Evolutionary conservation across 2,888 invertebrate genomes (phyloP).

Genomic region (Cecidostiba fungosa): DNA sequence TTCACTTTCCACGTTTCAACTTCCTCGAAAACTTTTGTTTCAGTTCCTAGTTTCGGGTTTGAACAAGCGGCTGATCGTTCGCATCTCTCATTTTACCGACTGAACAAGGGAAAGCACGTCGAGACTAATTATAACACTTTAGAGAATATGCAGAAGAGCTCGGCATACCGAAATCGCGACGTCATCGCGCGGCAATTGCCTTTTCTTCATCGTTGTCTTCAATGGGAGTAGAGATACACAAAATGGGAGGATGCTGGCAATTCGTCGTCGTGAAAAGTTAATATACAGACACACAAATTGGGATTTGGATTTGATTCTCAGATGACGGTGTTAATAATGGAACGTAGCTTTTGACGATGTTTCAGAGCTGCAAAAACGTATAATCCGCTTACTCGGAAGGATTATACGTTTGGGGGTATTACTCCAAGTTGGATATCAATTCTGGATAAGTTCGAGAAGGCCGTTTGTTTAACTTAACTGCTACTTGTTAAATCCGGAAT

Average conservation of each 20-base stretch:
- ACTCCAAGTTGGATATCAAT: slow-evolving; percentile 6
- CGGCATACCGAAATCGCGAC: slow-evolving; percentile 66
- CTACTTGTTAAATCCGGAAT: slow-evolving; percentile 23
- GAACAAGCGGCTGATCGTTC: slow-evolving; percentile 20
- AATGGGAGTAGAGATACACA: background rate
- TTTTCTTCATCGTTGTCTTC: background rate
- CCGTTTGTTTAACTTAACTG: slow-evolving; percentile 16
- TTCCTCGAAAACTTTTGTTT: slow-evolving; percentile 9
- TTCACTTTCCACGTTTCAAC: background rate
- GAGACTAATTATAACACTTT: slow-evolving; percentile 69
- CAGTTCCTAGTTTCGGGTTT: slow-evolving; percentile 30
- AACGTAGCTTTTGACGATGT: background rate
- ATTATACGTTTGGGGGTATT: background rate
- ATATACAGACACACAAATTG: background rate
- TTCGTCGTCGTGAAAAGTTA: background rate
- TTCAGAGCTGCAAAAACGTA: background rate
- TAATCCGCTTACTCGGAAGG: background rate
- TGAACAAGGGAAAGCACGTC: background rate
- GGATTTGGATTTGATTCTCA: background rate
- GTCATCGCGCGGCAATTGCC: slow-evolving; percentile 63
- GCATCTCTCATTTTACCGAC: background rate
- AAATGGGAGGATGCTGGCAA: background rate
- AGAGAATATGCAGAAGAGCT: slow-evolving; percentile 64
- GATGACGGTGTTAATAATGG: background rate
- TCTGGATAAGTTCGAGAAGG: background rate